Conservation (phyloP, 1,140 invertebrate species). For the Drosophila quadrilineata region DNA sequence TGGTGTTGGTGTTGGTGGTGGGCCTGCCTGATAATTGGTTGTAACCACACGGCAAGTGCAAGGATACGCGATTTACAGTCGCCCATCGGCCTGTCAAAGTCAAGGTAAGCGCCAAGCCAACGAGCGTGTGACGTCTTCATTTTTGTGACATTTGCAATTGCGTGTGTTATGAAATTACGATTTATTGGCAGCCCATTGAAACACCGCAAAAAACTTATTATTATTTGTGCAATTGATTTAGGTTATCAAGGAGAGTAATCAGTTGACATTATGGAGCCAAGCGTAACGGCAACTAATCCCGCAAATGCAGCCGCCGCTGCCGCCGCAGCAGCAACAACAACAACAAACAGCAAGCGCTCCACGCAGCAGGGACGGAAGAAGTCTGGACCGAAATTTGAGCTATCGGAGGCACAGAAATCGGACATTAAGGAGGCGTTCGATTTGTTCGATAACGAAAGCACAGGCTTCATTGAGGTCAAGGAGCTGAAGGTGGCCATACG, state of each 20-base stretch:
- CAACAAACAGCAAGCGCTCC: constrained; percentile 37
- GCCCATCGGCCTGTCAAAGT: constrained; percentile 38
- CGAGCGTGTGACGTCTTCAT: constrained; percentile 39
- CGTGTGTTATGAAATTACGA: constrained; percentile 62
- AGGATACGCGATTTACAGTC: constrained; percentile 41
- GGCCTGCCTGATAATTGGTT: too few relatives aligned
- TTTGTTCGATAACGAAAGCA: constrained; percentile 94
- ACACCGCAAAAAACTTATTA: constrained; percentile 16
- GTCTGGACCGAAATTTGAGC: constrained; percentile 88
- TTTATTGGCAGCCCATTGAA: constrained; percentile 25
- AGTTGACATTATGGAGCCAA: constrained; percentile 48
- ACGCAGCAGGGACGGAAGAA: constrained; percentile 83
- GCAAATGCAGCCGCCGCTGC: constrained; percentile 3
- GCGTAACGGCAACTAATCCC: constrained; percentile 29
- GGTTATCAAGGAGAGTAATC: constrained; percentile 17
- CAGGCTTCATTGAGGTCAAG: constrained; percentile 93
- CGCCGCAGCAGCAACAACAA: constrained; percentile 2
- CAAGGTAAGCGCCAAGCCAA: constrained; percentile 47
- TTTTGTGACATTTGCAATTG: constrained; percentile 43
- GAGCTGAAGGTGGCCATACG: constrained; percentile 96
- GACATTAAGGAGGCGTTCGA: constrained; percentile 98
- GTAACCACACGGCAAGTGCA: constrained; percentile 41
- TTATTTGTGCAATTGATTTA: constrained; percentile 33
- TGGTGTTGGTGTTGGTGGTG: constrained; percentile 31
- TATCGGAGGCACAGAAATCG: constrained; percentile 93